Conservation (phyloP, 2,888 invertebrate species). For the Habroteleia sp. region DNA sequence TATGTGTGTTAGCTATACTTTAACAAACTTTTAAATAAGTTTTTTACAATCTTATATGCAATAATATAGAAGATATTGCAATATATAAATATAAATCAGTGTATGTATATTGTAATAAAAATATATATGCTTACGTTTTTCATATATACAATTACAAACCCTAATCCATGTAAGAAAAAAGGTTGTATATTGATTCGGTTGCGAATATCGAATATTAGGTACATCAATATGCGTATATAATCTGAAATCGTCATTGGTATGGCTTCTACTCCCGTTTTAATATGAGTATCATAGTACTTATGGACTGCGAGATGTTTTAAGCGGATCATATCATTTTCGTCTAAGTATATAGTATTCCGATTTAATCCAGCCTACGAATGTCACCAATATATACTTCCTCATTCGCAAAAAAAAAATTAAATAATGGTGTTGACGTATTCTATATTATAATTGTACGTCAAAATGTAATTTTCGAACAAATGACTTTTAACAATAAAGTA, state of each 20-base stretch:
- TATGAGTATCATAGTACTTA: constrained; percentile 78
- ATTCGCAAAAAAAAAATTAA: constrained; percentile 16
- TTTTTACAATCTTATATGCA: too few relatives aligned
- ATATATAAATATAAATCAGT: constrained; percentile 14
- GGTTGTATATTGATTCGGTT: constrained; percentile 42
- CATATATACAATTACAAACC: constrained; percentile 26
- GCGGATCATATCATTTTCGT: constrained; percentile 78
- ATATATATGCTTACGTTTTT: constrained; percentile 7
- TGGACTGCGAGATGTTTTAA: constrained; percentile 76
- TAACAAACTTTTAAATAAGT: too few relatives aligned
- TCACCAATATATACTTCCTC: constrained; percentile 50
- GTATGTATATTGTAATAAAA: neutral
- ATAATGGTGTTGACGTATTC: constrained; percentile 18
- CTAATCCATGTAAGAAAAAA: constrained; percentile 28
- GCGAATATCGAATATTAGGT: constrained; percentile 66
- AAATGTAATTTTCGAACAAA: neutral
- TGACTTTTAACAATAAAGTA: too few relatives aligned
- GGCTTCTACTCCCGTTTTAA: constrained; percentile 77
- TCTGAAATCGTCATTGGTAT: constrained; percentile 69
- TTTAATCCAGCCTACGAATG: constrained; percentile 68
- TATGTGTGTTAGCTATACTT: too few relatives aligned
- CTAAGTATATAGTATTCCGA: constrained; percentile 71
- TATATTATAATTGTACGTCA: constrained; percentile 19
- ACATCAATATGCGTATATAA: constrained; percentile 76
- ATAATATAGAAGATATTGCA: neutral